Evolutionary conservation across 2,113 vertebrate species (phyloP), one percentile per base, ranked within the genome.

Genomic region (Thalassoma bifasciatum): DNA sequence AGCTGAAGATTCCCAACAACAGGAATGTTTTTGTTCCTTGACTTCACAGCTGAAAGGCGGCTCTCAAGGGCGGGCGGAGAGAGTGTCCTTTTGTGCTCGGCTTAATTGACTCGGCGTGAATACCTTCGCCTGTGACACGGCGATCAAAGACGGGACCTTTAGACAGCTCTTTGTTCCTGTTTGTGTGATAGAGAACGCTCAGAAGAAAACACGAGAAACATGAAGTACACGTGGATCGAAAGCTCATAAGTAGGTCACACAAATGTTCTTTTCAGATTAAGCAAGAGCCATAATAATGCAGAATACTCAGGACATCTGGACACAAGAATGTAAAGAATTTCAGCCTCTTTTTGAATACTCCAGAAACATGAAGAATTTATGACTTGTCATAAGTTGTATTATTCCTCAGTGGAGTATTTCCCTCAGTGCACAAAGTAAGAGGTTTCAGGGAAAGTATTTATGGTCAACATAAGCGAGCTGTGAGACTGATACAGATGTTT

Each of bases 251-350:
- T 92, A 87, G 89, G 85, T 86, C 90, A 92, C 23, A 81, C 21
- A 82, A 90, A 86, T 85, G 75, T 85, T 89, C 64, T 63, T 75
- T 70, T 84, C 65, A 70, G 79, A 82, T 75, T 70, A 75, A 76
- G 75, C 21, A 74, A 78, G 62, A 83, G 66, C 52, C 62, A 50
- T 77, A 78, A 81, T 82, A 86, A 86, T 70, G 75, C 72, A 84
- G 69, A 82, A 73, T 71, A 36, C 73, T 75, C 26, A 4, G 82
- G 80, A 84, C 87, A 92, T 91, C 86, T 92, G 86, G 87, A 86
- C 75, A 57, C 8, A 17, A 82, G 51, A 47, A 82, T 86, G 66
- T 89, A 76, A 88, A 67, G 63, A 81, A 85, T 86, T 79, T 76
- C 46, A 50, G 72, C 78, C 66, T 82, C 77, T 81, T 72, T 61